Conservation (phyloP, 53 echinoderm and acorn worm species). For the Zoroaster sp. region DNA sequence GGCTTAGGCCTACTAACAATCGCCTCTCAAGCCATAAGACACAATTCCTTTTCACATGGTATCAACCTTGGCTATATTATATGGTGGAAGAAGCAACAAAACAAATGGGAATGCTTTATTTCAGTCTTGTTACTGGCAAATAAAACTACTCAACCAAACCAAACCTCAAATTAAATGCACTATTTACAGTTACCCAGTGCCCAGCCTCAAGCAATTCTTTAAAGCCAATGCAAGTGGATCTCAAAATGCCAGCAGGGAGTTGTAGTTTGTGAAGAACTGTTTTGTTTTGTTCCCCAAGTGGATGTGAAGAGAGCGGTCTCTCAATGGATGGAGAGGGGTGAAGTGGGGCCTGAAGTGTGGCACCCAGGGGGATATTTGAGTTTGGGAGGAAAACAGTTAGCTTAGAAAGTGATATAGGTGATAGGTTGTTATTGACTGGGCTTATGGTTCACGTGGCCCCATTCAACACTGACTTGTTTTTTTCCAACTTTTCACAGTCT, state of each 20-base stretch:
- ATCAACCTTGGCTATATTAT: not conserved
- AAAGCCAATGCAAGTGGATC: not conserved
- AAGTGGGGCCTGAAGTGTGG: conserved; percentile 1
- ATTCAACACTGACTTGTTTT: not conserved
- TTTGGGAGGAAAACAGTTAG: not conserved
- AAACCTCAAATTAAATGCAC: not conserved
- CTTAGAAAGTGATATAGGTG: not conserved
- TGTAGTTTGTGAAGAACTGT: not conserved
- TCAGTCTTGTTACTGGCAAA: not conserved
- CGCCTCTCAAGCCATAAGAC: not conserved
- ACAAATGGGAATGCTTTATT: not conserved
- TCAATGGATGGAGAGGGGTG: conserved; percentile 3
- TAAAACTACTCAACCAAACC: not conserved
- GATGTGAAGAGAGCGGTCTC: not conserved
- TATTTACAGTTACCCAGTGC: not conserved
- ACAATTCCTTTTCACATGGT: not conserved
- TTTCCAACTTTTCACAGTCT: not conserved
- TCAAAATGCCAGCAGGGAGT: not conserved
- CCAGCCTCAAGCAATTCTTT: not conserved
- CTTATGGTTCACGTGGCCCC: not conserved
- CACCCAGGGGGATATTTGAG: not conserved
- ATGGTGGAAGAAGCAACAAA: not conserved
- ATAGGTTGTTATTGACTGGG: not conserved
- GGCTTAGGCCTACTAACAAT: not conserved
- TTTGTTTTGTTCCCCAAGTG: not conserved